Evolutionary conservation across 2,888 invertebrate genomes (phyloP), one percentile per base, ranked within the genome.

Genomic region (Scrobipalpa costella): DNA sequence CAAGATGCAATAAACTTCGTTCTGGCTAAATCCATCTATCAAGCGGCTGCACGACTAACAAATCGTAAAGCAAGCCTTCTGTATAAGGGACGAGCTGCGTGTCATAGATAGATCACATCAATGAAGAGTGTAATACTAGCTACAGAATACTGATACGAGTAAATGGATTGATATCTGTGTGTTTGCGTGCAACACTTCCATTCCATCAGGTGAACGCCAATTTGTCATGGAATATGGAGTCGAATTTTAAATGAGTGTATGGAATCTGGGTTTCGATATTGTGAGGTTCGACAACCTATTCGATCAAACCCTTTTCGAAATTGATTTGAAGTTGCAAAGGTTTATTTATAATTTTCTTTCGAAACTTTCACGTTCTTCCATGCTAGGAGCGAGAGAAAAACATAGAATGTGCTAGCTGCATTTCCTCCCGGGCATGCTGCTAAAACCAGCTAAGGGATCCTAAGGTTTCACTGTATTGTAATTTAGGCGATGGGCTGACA

Each of bases 101-200:
- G 2, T 40, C n/a, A 40, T 40, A 40, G 40, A 40, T 40, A 40
- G 40, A 13, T 40, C 40, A 38, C 38, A 38, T 2, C 40, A 6
- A 13, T 6, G 13, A 40, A 40, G 11, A 40, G 40, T n/a, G 40
- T 11, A 2, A 8, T 13, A 40, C 13, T 40, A 40, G 40, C 13
- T 7, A 13, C 40, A 13, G 40, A 9, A 40, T 40, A 40, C 13
- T 13, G 40, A 40, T 40, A 40, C 40, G 7, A 40, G 40, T 40
- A 40, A 40, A 40, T 40, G 13, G 13, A 40, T 40, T 40, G 40
- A 40, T 13, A 40, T 40, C 40, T 11, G 13, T 13, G 40, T 13
- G 40, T 40, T 40, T n/a, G 40, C 40, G 40, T 40, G 40, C 40
- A 40, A 40, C 40, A 40, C 40, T n/a, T n/a, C n/a, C n/a, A n/a